A percentile compares a stretch with the other conserved stretches of the same genome.
Evolutionary conservation across 2,888 invertebrate genomes (phyloP).

Genomic region (Cremastinae sp.): DNA sequence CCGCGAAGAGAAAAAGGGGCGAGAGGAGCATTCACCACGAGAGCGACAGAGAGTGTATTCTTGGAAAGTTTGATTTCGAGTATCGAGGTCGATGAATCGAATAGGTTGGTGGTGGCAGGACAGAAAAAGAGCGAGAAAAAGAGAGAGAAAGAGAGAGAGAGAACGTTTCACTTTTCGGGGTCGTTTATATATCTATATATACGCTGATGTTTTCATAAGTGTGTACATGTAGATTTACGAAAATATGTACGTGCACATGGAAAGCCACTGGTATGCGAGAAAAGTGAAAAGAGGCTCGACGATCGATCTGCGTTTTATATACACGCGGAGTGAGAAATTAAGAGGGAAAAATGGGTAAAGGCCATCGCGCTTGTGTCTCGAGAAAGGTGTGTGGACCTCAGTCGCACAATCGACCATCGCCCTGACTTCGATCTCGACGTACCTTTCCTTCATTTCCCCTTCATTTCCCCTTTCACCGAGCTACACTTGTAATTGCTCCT

Average conservation of each 20-base stretch:
- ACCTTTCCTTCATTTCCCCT: too few relatives aligned
- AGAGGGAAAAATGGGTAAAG: constrained; percentile 53
- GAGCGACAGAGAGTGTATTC: constrained; percentile 56
- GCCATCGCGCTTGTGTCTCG: constrained; percentile 35
- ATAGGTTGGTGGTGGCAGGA: constrained; percentile 7
- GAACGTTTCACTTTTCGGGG: constrained; percentile 59
- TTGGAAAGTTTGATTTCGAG: constrained; percentile 62
- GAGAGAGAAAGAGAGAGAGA: constrained; percentile 33
- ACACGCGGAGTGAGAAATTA: constrained; percentile 43
- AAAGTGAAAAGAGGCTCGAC: constrained; percentile 44
- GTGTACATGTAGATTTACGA: too few relatives aligned
- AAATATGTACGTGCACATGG: too few relatives aligned
- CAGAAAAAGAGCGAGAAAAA: constrained; percentile 34
- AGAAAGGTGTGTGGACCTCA: constrained; percentile 35
- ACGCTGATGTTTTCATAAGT: too few relatives aligned
- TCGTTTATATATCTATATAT: constrained; percentile 11
- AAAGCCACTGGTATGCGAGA: constrained; percentile 8
- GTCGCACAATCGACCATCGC: constrained; percentile 4
- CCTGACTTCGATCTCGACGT: constrained; percentile 8
- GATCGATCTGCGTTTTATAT: constrained; percentile 44
- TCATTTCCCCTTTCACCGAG: background rate
- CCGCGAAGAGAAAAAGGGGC: constrained; percentile 33
- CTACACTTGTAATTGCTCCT: too few relatives aligned
- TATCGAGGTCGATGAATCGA: constrained; percentile 60
- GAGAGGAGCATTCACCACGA: constrained; percentile 38